Percentiles rank a stretch among this genome's conserved stretches.
phyloP scores from a whole-genome alignment of 2,797 vertebrate genomes.

The Coccyzus lansbergi region DNA sequence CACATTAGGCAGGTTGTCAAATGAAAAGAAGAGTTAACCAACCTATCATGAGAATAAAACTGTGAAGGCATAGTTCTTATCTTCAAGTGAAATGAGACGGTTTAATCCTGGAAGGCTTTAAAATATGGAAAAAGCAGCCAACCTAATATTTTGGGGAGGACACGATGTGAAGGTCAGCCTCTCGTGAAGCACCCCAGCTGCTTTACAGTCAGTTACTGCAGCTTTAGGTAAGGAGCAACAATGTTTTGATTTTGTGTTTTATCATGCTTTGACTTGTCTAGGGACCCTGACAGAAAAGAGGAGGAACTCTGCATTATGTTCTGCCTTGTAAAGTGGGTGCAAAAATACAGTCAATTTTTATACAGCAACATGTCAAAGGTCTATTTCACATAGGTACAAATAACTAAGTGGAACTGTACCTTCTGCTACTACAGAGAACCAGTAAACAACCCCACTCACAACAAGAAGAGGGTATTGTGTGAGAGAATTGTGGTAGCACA shows the following conservation, averaged over 20 bases:
- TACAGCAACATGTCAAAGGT: not conserved
- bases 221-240: not conserved
- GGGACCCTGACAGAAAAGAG: not conserved
- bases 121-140: not conserved
- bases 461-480: not conserved
- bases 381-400: not conserved
- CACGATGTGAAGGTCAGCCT: not conserved
- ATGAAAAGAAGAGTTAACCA: not conserved
- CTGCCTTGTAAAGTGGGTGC: not conserved
- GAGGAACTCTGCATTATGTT: not conserved
- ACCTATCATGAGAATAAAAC: constrained; percentile 6
- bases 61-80: constrained; percentile 5
- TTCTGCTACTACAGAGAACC: not conserved
- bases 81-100: not conserved
- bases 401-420: not conserved
- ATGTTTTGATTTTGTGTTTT: not conserved
- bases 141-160: not conserved
- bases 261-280: not conserved
- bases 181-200: not conserved
- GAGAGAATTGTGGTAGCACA: not conserved
- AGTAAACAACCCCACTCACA: not conserved
- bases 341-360: not conserved
- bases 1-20: not conserved
- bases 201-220: not conserved
- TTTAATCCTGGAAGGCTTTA: not conserved